Evolutionary conservation across 1,140 invertebrate species (phyloP).

Genomic region (Conopomorpha cramerella): DNA sequence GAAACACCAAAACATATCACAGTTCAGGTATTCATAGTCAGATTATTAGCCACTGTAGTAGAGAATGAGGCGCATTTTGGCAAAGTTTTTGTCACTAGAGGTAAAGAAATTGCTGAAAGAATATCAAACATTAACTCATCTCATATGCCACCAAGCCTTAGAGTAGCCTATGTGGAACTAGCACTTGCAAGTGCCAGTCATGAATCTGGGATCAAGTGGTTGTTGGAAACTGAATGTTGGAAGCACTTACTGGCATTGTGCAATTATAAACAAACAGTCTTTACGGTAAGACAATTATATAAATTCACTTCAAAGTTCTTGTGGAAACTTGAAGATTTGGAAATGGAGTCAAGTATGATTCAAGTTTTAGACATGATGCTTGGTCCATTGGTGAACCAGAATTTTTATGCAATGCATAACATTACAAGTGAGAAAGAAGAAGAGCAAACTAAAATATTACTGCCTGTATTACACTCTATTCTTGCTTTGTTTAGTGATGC

Average conservation of each 20-base stretch:
- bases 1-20: constrained; percentile 24
- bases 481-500: background rate
- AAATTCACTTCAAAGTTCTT: constrained; percentile 33
- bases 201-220: constrained; percentile 30
- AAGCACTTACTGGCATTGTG: constrained; percentile 31
- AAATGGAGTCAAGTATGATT: constrained; percentile 19
- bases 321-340: constrained; percentile 32
- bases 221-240: constrained; percentile 29
- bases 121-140: constrained; percentile 24
- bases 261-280: constrained; percentile 33
- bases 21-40: constrained; percentile 36
- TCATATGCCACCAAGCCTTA: constrained; percentile 23
- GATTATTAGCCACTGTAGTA: constrained; percentile 20
- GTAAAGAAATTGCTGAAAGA: constrained; percentile 17
- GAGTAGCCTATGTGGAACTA: constrained; percentile 37
- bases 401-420: constrained; percentile 20
- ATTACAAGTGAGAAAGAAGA: constrained; percentile 21
- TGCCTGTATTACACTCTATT: background rate
- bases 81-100: constrained; percentile 25
- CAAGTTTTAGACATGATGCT: constrained; percentile 20
- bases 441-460: background rate
- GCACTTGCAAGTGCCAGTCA: constrained; percentile 28
- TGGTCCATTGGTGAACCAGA: constrained; percentile 19
- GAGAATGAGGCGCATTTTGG: constrained; percentile 28
- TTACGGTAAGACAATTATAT: constrained; percentile 34